Evolutionary conservation across 2,797 vertebrate species (phyloP), one percentile per base, ranked within the genome.

Genomic region (Triplophysa yarkandensis): DNA sequence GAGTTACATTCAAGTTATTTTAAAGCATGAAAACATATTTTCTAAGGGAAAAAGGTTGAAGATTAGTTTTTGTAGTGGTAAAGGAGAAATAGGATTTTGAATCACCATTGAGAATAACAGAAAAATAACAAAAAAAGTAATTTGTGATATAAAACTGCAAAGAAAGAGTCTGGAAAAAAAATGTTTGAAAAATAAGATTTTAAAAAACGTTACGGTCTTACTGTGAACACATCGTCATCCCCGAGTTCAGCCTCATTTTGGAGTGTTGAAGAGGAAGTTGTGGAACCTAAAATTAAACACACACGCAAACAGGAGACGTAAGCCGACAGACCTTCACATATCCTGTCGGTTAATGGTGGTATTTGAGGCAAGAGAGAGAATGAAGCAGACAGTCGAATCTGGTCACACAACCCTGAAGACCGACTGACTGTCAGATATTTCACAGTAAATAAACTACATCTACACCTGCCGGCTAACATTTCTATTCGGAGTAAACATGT

Each of bases 201-300:
- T 30, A 30, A 30, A 36, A 62, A 62, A 27, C 1, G 54, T 65
- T 25, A 68, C 44, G 62, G 16, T 88, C 97, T 96, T 91, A 99
- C 98, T 67, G 96, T 98, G 83, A 99, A 99, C 83, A 99, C 98
- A 48, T 99, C 98, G 25, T 99, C 98, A 6, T 99, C 98, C 0
- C 98, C 98, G 4, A 99, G 92, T 85, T 99, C 98, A 1, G 94
- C 94, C 88, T 98, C 98, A 0, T 98, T 98, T 83, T 99, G 98
- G 87, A 98, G 94, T 8, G 95, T 96, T 80, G 96, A 98, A 0
- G 97, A 99, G 76, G 98, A 99, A 80, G 98, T 99, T 0, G 98
- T 99, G 81, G 98, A 99, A 79, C 98, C 97, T 99, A 76, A 71
- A 58, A 77, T 77, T 77, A 84, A 67, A 70, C 39, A 68, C 39